phyloP scores from a whole-genome alignment of 2,797 vertebrate species.

The Esox lucius region DNA sequence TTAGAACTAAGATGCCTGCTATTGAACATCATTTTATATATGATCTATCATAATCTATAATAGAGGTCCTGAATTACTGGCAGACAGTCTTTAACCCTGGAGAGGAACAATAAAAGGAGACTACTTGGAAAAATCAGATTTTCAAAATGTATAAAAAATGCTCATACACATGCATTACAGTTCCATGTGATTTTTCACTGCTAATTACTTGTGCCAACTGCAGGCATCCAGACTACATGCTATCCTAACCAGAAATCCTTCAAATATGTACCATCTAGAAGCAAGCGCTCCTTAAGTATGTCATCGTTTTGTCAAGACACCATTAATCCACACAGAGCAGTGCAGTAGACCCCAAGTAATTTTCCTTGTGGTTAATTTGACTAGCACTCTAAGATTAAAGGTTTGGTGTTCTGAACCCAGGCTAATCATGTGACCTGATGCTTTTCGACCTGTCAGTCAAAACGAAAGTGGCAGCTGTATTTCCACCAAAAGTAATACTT shows the following conservation, averaged over 20 bases:
- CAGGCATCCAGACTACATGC: background rate
- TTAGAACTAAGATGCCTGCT: conserved; percentile 52
- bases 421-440: too few species aligned
- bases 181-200: conserved; percentile 23
- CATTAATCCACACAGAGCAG: too few species aligned
- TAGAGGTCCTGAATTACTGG: conserved; percentile 41
- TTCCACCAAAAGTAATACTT: too few species aligned
- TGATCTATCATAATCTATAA: conserved; percentile 67
- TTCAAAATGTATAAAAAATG: conserved; percentile 67
- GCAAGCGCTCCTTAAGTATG: too few species aligned
- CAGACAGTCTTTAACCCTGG: conserved; percentile 54
- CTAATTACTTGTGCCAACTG: conserved; percentile 4
- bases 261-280: too few species aligned
- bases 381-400: too few species aligned
- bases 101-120: conserved; percentile 50
- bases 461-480: too few species aligned
- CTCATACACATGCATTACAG: conserved; percentile 42
- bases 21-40: conserved; percentile 67
- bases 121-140: conserved; percentile 53
- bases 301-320: too few species aligned
- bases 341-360: too few species aligned
- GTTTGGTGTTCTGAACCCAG: too few species aligned
- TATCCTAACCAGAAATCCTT: background rate
- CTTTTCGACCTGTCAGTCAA: too few species aligned
- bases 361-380: too few species aligned